A percentile compares a stretch with the other conserved stretches of the same genome.
phyloP scores from a whole-genome alignment of 1,140 invertebrate species.

The Drosophila setifemur region DNA sequence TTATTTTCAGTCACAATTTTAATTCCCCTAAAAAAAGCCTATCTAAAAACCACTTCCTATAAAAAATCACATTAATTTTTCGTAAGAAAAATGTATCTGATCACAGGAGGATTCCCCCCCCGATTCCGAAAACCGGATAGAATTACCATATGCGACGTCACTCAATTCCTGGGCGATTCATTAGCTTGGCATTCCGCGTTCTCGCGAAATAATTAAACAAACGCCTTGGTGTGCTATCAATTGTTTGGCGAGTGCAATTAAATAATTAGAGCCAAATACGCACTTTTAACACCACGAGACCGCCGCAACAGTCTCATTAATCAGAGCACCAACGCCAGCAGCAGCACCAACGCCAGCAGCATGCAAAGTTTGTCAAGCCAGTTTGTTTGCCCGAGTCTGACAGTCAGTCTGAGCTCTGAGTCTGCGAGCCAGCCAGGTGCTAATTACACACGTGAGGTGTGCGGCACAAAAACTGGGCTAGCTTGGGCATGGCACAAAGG shows the following conservation, averaged over 20 bases:
- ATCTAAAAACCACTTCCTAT: no score
- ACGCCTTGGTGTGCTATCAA: conserved; percentile 13
- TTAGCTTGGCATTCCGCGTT: neutral
- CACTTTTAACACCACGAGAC: conserved; percentile 34
- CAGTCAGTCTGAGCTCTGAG: no score
- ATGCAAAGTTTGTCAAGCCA: conserved; percentile 50
- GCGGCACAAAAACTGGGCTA: conserved; percentile 48
- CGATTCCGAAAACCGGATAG: no score
- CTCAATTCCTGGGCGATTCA: neutral
- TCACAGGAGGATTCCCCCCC: neutral
- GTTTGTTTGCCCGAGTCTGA: conserved; percentile 42
- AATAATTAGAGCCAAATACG: conserved; percentile 50
- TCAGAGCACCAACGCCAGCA: no score
- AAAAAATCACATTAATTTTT: no score
- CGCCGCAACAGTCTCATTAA: conserved; percentile 54
- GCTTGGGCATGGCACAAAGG: neutral
- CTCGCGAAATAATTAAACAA: neutral
- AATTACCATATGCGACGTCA: neutral
- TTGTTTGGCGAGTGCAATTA: conserved; percentile 44
- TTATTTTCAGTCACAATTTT: no score
- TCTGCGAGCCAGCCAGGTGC: conserved; percentile 53
- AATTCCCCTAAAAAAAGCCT: no score
- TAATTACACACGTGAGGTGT: conserved; percentile 64
- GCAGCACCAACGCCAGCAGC: conserved; percentile 30
- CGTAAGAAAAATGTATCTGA: no score